These are phyloP conservation scores for Euplexia lucipara DNA, from an alignment of 2,888 invertebrate genomes.

Conservation along the genomic window DNA sequence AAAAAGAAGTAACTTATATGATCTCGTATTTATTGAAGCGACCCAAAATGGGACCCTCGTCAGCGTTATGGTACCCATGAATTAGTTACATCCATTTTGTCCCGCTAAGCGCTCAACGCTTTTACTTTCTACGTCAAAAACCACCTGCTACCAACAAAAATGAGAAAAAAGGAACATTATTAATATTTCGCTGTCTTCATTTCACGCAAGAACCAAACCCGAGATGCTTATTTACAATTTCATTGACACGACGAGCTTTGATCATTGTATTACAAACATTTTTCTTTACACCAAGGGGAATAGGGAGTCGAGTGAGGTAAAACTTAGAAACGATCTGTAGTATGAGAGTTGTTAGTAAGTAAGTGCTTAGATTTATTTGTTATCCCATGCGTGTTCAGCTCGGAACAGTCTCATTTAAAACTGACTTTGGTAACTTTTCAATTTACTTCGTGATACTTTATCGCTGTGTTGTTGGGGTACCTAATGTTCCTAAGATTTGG, in stretches of 20 bases:
- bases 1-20: conserved; percentile 39
- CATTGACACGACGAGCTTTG: conserved; percentile 51
- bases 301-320: conserved; percentile 38
- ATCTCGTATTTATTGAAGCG: conserved; percentile 42
- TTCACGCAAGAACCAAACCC: conserved; percentile 35
- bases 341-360: conserved; percentile 70
- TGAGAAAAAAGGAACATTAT: conserved; percentile 31
- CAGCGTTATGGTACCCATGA: conserved; percentile 49
- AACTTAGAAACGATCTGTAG: conserved; percentile 68
- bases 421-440: conserved; percentile 68
- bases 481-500: conserved; percentile 51
- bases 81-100: conserved; percentile 56
- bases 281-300: conserved; percentile 43
- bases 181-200: conserved; percentile 38
- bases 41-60: conserved; percentile 46
- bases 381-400: conserved; percentile 67
- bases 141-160: conserved; percentile 50
- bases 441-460: conserved; percentile 69
- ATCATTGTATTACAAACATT: conserved; percentile 56
- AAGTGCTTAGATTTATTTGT: conserved; percentile 77
- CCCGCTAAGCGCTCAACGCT: conserved; percentile 40
- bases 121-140: conserved; percentile 33
- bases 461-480: conserved; percentile 62
- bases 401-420: conserved; percentile 67
- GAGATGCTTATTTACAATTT: conserved; percentile 47